phyloP scores from a whole-genome alignment of 2,113 vertebrate species.

The Acrocephalus arundinaceus region DNA sequence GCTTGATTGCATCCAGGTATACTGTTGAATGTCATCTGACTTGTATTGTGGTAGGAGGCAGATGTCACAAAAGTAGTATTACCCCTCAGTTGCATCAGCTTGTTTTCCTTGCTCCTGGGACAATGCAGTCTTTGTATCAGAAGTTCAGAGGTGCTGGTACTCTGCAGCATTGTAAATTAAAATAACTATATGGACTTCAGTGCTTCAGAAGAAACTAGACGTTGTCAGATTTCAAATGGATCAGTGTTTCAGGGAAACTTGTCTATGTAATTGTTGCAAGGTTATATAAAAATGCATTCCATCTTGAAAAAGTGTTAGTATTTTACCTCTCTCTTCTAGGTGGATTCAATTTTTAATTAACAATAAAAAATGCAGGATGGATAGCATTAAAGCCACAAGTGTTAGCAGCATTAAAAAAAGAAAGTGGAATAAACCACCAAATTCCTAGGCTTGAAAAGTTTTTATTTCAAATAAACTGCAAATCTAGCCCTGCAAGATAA shows the following conservation, averaged over 20 bases:
- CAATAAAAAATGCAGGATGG: neutral
- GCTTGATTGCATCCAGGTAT: neutral
- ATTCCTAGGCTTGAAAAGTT: neutral
- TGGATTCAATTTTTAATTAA: neutral
- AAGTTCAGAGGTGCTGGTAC: neutral
- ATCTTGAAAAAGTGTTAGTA: neutral
- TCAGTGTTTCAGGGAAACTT: neutral
- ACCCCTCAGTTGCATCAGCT: slow-evolving; percentile 6
- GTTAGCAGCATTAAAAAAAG: neutral
- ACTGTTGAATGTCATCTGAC: neutral
- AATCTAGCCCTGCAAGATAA: neutral
- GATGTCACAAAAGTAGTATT: neutral
- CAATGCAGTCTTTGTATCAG: neutral
- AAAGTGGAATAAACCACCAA: neutral
- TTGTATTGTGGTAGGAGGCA: neutral
- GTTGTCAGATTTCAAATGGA: neutral
- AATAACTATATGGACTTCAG: neutral
- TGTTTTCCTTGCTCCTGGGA: neutral
- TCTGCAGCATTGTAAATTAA: neutral
- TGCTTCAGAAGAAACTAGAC: neutral
- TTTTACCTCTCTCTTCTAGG: neutral
- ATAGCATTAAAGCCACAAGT: neutral
- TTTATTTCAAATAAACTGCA: neutral
- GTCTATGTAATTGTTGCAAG: neutral
- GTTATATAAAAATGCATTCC: neutral